phyloP scores from a whole-genome alignment of 2,797 vertebrate genomes.

The Pitangus sulphuratus region DNA sequence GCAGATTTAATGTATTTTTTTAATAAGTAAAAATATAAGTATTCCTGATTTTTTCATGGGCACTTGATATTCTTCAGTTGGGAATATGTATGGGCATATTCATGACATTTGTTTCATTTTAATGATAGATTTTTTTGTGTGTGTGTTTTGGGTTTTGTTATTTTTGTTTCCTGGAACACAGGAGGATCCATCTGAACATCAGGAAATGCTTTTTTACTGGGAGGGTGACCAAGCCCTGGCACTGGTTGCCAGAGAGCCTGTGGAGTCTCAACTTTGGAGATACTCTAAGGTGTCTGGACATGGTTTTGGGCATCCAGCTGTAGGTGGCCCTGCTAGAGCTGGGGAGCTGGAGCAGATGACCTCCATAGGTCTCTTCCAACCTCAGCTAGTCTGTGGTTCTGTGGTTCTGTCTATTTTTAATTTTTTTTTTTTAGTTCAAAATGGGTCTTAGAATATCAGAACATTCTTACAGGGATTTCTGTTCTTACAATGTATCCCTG shows the following conservation, averaged over 20 bases:
- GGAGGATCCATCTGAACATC: neutral
- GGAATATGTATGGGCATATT: neutral
- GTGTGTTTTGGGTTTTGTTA: neutral
- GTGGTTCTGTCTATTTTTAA: neutral
- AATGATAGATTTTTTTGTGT: neutral
- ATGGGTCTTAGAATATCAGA: neutral
- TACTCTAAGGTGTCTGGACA: neutral
- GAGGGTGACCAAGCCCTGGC: neutral
- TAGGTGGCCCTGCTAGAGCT: neutral
- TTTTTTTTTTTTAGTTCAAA: neutral
- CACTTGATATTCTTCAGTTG: neutral
- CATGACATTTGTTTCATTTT: neutral
- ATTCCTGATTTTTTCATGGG: neutral
- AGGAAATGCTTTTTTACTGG: neutral
- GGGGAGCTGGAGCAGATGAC: neutral
- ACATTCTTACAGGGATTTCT: neutral
- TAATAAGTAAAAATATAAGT: neutral
- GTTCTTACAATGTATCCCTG: fast-evolving
- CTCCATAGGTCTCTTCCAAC: neutral
- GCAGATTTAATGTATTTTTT: neutral
- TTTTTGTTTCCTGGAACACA: neutral
- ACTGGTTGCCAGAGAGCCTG: neutral
- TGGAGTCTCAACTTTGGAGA: neutral
- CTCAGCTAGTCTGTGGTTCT: neutral
- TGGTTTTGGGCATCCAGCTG: neutral